Conservation (phyloP, 2,113 vertebrate species). For the Oceanites oceanicus region DNA sequence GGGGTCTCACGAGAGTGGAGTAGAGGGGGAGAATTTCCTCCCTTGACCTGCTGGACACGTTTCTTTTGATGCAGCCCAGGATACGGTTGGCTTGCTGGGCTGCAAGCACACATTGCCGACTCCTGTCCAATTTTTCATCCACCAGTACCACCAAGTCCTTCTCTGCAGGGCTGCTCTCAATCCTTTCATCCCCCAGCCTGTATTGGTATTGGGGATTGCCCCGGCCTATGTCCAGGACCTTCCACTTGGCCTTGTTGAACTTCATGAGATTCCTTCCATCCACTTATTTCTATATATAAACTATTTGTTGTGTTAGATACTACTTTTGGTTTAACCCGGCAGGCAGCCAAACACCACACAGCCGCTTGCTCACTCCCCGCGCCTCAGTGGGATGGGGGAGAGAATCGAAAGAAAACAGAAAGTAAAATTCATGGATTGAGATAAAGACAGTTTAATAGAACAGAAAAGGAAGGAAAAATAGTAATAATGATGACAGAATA, state of each 20-base stretch:
- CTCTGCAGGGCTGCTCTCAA: background rate
- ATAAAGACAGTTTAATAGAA: too few species aligned
- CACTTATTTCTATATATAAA: background rate
- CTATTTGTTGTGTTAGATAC: background rate
- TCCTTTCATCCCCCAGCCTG: background rate
- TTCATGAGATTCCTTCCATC: background rate
- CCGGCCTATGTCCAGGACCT: rapidly evolving
- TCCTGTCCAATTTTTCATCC: background rate
- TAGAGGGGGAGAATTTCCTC: background rate
- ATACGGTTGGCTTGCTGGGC: background rate
- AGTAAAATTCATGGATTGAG: too few species aligned
- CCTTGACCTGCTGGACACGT: background rate
- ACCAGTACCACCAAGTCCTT: background rate
- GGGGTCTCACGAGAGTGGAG: background rate
- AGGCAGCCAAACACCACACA: too few species aligned
- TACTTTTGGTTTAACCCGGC: background rate
- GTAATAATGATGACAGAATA: too few species aligned
- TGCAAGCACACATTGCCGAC: rapidly evolving
- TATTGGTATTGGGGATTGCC: background rate
- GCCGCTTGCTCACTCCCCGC: too few species aligned
- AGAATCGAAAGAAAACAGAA: too few species aligned
- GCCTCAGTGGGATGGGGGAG: too few species aligned
- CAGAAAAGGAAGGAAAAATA: too few species aligned
- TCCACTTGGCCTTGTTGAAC: background rate
- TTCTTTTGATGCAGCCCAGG: background rate